Base-by-base conservation (phyloP, 35 echinoderm and acorn worm genomes). In the Acanthaster planci region DNA sequence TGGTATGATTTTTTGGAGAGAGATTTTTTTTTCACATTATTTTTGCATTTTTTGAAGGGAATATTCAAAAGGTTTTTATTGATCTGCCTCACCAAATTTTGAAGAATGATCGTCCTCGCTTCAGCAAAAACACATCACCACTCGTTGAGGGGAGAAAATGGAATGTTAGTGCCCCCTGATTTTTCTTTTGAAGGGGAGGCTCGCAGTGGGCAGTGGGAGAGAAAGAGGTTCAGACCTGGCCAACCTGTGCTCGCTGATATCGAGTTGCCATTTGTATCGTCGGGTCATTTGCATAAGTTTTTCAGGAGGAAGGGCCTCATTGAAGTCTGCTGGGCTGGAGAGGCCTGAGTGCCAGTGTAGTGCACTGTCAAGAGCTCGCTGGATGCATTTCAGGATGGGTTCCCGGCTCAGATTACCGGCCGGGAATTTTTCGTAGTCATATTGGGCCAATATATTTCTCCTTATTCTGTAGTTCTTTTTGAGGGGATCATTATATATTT, bases 71-170 rank as follows among this genome's bases (percentile, higher is more conserved):
- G 19, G 30, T 26, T 59, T 26, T 47, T 47, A 72, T 72, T 72
- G 64, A 72, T 72, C 64, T 72, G 64, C 26, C 64, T 72, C 64
- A 72, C 64, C 34, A 72, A 72, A 72, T 31, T 72, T 72, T 72
- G 19, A 72, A 72, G 64, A 72, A 27, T 72, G 22, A 14, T 34
- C 34, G 19, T 72, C 26, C 64, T 34, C 34, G 64, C 30, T 19
- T 26, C 18, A 72, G 64, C 23, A 26, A 27, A 19, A 14, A 29
- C 34, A 34, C 21, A 72, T 26, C 8, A 26, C 64, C 42, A 47
- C 42, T 6, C 4, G 4, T 47, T 6, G 1, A 31, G 64, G 64
- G 0, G 23, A 31, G 64, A 72, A 72, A 34, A 72, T 35, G 64
- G 64, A 72, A 47, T 12, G 23, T 72, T 14, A 72, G 64, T 72